These are phyloP conservation scores for Arnoldichthys spilopterus DNA, from an alignment of 2,797 vertebrate genomes.

Conservation along the genomic window DNA sequence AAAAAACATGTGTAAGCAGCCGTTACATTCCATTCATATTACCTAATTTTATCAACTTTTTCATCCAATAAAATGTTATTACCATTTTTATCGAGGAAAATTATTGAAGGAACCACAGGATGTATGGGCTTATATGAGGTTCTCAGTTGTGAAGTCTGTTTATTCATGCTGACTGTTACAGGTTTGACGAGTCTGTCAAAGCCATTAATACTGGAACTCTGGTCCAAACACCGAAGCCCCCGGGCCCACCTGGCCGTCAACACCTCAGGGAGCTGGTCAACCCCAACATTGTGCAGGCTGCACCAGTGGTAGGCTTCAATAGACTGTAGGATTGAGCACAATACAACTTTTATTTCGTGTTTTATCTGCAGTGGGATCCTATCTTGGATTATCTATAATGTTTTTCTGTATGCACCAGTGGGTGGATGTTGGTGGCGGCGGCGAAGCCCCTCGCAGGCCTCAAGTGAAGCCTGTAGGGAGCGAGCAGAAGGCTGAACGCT, in stretches of 20 bases:
- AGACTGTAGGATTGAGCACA: neutral
- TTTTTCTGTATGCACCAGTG: slow-evolving; percentile 74
- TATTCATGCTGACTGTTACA: slow-evolving; percentile 61
- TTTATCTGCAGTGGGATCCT: neutral
- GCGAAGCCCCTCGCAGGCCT: slow-evolving; percentile 64
- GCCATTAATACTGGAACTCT: slow-evolving; percentile 77
- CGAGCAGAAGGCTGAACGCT: slow-evolving; percentile 66
- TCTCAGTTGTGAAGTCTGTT: neutral
- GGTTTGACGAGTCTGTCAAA: slow-evolving; percentile 88
- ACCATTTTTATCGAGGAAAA: too few relatives aligned
- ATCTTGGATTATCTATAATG: neutral
- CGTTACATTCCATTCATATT: too few relatives aligned
- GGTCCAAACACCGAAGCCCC: slow-evolving; percentile 60
- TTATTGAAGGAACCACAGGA: too few relatives aligned
- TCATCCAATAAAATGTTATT: too few relatives aligned
- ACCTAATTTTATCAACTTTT: too few relatives aligned
- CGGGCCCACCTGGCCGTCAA: slow-evolving; percentile 59
- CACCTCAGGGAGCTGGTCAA: slow-evolving; percentile 85
- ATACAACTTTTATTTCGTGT: neutral
- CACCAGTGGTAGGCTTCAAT: slow-evolving; percentile 83
- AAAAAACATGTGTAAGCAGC: too few relatives aligned
- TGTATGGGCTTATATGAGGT: neutral
- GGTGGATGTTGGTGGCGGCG: slow-evolving; percentile 85
- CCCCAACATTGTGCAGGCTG: slow-evolving; percentile 84
- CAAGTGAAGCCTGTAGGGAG: slow-evolving; percentile 39